Evolutionary conservation across 1,140 invertebrate species (phyloP).

Genomic region (Drosophila bipectinata): DNA sequence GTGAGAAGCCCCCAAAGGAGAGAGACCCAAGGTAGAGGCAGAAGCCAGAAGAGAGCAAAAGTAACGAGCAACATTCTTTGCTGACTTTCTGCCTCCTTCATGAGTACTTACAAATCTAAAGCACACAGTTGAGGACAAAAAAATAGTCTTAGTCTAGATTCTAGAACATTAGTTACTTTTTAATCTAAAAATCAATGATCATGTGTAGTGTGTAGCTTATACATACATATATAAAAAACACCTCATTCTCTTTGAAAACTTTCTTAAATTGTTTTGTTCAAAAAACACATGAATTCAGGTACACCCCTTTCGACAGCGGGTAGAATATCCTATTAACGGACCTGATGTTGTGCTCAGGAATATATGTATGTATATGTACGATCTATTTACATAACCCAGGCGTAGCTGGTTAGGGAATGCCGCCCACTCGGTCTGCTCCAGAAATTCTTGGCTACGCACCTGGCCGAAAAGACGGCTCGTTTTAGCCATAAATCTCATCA

Average conservation of each 20-base stretch:
- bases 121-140: conserved; percentile 22
- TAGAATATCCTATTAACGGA: too few relatives aligned
- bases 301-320: too few relatives aligned
- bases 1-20: conserved; percentile 41
- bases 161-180: too few relatives aligned
- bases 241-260: too few relatives aligned
- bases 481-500: conserved; percentile 17
- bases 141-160: neutral
- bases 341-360: too few relatives aligned
- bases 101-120: conserved; percentile 17
- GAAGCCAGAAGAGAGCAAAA: conserved; percentile 56
- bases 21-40: conserved; percentile 8
- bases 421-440: conserved; percentile 1
- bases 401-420: neutral
- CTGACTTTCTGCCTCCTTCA: conserved; percentile 55
- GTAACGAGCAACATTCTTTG: conserved; percentile 57
- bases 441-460: conserved; percentile 22
- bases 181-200: too few relatives aligned
- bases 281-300: too few relatives aligned
- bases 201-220: too few relatives aligned
- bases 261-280: too few relatives aligned
- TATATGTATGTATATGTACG: neutral
- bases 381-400: neutral
- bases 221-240: too few relatives aligned
- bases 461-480: conserved; percentile 20